These are phyloP conservation scores for Enteromius unitaeniatus DNA, from an alignment of 2,797 vertebrate species.

Conservation along the genomic window DNA sequence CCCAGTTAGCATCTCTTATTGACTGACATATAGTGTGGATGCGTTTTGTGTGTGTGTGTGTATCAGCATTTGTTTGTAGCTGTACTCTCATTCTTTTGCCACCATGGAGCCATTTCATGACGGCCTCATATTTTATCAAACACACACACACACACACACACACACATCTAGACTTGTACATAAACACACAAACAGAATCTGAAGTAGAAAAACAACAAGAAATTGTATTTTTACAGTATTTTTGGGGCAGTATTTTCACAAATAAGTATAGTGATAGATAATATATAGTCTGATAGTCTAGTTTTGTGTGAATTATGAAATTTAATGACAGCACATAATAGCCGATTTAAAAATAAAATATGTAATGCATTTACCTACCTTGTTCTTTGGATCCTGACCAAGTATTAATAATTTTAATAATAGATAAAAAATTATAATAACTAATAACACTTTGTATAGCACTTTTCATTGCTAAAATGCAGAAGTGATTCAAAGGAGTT, in stretches of 20 bases:
- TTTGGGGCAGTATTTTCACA: background rate
- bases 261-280: background rate
- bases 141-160: background rate
- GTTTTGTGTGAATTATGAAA: background rate
- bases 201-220: background rate
- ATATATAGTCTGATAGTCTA: background rate
- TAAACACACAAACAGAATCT: background rate
- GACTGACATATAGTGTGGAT: conserved; percentile 48
- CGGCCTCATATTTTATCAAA: conserved; percentile 15
- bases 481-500: background rate
- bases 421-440: background rate
- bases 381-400: background rate
- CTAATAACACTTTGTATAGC: background rate
- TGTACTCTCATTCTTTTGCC: conserved; percentile 9
- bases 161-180: background rate
- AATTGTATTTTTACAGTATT: background rate
- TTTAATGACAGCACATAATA: background rate
- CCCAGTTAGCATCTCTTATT: conserved; percentile 58
- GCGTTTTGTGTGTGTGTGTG: conserved; percentile 14
- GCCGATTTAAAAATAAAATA: background rate
- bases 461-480: background rate
- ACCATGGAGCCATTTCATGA: conserved; percentile 1
- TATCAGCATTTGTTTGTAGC: conserved; percentile 25
- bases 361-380: background rate
- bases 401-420: background rate